Percentiles rank a stretch among this genome's conserved stretches.
Conservation (phyloP, 2,113 vertebrate genomes). For the Scomber scombrus region DNA sequence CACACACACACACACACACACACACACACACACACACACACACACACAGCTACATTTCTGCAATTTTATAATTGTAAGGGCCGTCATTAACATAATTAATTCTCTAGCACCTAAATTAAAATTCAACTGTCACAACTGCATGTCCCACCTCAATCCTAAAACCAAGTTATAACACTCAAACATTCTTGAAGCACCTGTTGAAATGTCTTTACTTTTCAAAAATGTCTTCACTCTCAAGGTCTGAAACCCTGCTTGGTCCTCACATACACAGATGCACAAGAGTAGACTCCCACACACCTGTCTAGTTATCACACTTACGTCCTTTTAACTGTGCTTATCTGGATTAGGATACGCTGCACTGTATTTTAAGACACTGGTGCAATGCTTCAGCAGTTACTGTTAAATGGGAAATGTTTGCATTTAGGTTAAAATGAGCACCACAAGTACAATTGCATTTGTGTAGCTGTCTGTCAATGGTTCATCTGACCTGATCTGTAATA, state of each 20-base stretch:
- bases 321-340: background rate
- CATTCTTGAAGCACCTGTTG: no score
- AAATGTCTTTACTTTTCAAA: background rate
- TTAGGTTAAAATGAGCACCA: background rate
- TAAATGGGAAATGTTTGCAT: background rate
- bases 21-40: background rate
- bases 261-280: background rate
- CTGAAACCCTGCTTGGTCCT: no score
- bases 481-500: background rate
- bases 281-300: background rate
- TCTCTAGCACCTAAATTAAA: background rate
- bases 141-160: background rate
- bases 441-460: no score
- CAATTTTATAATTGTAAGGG: background rate
- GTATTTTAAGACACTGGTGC: background rate
- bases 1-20: background rate
- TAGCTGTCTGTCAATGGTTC: no score
- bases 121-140: no score
- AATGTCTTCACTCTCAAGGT: background rate
- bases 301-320: background rate
- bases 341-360: background rate
- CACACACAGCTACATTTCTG: background rate
- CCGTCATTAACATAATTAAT: background rate
- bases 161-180: no score
- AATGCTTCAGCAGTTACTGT: background rate